These are phyloP conservation scores for Cheilosia grossa DNA, from an alignment of 2,888 invertebrate species.

Conservation along the genomic window DNA sequence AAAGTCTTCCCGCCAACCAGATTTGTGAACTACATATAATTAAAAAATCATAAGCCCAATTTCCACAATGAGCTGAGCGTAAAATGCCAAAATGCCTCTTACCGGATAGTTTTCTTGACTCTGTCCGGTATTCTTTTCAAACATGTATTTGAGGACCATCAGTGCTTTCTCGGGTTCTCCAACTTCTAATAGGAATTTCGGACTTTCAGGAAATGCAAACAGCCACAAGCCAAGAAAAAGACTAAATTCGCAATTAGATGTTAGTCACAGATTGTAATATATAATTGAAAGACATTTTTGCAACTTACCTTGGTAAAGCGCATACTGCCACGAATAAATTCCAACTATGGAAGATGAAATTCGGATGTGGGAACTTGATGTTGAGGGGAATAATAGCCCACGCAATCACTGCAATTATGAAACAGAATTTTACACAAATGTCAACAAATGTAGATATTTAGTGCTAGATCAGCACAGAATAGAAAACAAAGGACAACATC, in stretches of 20 bases:
- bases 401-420: constrained; percentile 86
- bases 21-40: constrained; percentile 86
- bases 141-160: constrained; percentile 87
- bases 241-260: constrained; percentile 72
- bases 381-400: constrained; percentile 90
- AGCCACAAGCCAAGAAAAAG: constrained; percentile 85
- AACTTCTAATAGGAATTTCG: constrained; percentile 91
- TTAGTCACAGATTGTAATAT: neutral
- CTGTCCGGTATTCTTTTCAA: constrained; percentile 89
- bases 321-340: constrained; percentile 91
- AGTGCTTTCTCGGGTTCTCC: constrained; percentile 91
- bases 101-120: constrained; percentile 89
- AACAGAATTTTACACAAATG: neutral
- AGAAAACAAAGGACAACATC: too few species aligned
- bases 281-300: neutral
- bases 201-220: constrained; percentile 91
- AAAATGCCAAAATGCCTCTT: constrained; percentile 76
- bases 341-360: constrained; percentile 90
- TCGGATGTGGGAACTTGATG: constrained; percentile 85
- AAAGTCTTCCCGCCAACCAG: constrained; percentile 86
- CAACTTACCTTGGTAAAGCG: constrained; percentile 86
- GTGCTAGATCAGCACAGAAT: too few species aligned
- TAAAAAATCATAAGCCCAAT: neutral
- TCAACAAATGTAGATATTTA: neutral
- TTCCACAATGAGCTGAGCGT: too few species aligned